phyloP scores from a whole-genome alignment of 1,140 invertebrate species.

The Coptotermes formosanus region DNA sequence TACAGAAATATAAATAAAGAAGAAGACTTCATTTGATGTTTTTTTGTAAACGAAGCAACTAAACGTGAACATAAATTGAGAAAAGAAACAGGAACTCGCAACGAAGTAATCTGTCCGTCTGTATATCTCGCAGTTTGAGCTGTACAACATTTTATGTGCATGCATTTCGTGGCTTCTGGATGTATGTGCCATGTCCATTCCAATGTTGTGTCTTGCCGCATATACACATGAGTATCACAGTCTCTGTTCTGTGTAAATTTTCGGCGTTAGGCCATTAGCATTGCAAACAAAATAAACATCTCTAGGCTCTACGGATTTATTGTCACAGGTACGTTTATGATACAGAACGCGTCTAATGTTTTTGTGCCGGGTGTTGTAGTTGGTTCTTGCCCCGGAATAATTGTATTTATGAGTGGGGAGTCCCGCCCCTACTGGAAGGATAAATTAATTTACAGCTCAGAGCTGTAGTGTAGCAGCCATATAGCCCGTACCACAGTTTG shows the following conservation, averaged over 20 bases:
- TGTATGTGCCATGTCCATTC: background rate
- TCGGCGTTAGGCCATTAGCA: background rate
- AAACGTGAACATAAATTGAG: background rate
- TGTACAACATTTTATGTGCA: background rate
- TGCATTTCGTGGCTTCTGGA: background rate
- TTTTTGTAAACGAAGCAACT: background rate
- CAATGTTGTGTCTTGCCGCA: background rate
- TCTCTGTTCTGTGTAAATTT: background rate
- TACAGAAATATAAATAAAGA: background rate
- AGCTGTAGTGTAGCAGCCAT: background rate
- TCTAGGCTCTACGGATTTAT: background rate
- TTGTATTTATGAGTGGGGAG: conserved; percentile 15
- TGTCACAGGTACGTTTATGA: background rate
- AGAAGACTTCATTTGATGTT: background rate
- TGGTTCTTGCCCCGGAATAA: background rate
- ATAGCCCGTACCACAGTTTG: background rate
- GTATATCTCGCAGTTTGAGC: background rate
- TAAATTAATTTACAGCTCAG: conserved; percentile 17
- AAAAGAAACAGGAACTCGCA: background rate
- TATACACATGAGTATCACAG: background rate
- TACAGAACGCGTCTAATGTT: background rate
- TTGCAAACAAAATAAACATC: background rate
- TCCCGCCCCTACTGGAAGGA: background rate
- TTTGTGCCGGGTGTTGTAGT: background rate
- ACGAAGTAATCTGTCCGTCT: background rate